Evolutionary conservation across 2,888 invertebrate genomes (phyloP), one percentile per base, ranked within the genome.

Genomic region (Ypsolopha scabrella): DNA sequence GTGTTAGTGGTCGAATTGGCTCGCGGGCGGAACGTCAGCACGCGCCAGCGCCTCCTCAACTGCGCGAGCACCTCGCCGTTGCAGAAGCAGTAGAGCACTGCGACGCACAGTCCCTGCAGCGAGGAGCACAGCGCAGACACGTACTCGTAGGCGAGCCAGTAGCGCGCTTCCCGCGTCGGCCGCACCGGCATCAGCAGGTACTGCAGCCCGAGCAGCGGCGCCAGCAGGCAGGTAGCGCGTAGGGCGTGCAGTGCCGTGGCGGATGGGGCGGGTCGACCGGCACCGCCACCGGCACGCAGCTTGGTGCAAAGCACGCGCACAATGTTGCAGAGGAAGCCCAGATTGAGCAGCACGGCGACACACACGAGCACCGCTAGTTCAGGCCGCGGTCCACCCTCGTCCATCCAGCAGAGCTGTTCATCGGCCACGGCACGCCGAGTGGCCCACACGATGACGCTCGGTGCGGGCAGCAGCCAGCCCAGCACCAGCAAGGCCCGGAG

Each of bases 11-110:
- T 92, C 58, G 94, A 94, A 80, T 94, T 94, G 57, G 94, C 92
- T 55, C 94, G 88, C 54, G 93, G 92, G 50, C 94, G 89, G 72
- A 93, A 92, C 64, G 91, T 92, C 48, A 93, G 90, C 91, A 93
- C 94, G 74, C 93, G 90, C 94, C 94, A 94, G 75, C 92, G 92
- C 55, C 95, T 89, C 65, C 93, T 93, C 68, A 94, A 90, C 80
- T 94, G 94, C 56, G 94, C 93, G 64, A 94, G 91, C 80, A 97
- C 97, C 91, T 97, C 97, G 59, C 96, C 96, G 73, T 97, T 97
- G 87, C 94, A 95, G 89, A 97, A 97, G 75, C 96, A 96, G 83
- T 95, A 96, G 50, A 97, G 90, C 56, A 94, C 91, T 39, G 97
- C 95, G 51, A 97, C 97, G 75, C 94, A 95, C 54, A 97, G 90